Evolutionary conservation across 2,113 vertebrate species (phyloP).

Genomic region (Amphilophus citrinellus): DNA sequence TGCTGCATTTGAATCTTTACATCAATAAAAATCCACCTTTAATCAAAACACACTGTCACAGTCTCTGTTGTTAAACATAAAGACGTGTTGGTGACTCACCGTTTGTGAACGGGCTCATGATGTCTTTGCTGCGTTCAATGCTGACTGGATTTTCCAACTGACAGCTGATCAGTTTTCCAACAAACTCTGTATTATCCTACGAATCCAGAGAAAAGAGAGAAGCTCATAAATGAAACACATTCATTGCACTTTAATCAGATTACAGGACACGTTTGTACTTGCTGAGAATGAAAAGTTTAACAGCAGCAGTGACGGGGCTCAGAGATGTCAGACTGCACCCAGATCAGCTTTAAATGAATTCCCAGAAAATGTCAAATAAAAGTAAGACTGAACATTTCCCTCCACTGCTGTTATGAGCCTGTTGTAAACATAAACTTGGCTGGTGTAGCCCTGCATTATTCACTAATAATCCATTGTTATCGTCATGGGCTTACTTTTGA

Average conservation of each 20-base stretch:
- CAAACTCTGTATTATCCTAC: background rate
- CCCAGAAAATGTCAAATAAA: fast-evolving
- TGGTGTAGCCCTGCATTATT: too few species aligned
- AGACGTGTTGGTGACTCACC: background rate
- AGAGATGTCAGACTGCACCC: background rate
- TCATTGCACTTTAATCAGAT: background rate
- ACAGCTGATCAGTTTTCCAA: background rate
- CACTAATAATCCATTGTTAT: too few species aligned
- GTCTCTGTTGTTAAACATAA: too few species aligned
- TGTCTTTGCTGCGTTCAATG: background rate
- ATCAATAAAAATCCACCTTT: background rate
- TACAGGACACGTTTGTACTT: background rate
- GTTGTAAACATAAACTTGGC: too few species aligned
- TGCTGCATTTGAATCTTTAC: fast-evolving
- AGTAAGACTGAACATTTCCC: background rate
- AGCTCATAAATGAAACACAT: background rate
- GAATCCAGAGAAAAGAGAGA: background rate
- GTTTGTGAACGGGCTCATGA: background rate
- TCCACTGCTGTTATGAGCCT: background rate
- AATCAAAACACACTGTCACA: background rate
- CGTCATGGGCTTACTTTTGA: too few species aligned
- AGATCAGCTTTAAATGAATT: too few species aligned
- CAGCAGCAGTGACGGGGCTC: background rate
- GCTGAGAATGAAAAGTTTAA: background rate
- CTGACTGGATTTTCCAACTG: background rate